Evolutionary conservation across 2,113 vertebrate genomes (phyloP).

Genomic region (Perognathus longimembris): DNA sequence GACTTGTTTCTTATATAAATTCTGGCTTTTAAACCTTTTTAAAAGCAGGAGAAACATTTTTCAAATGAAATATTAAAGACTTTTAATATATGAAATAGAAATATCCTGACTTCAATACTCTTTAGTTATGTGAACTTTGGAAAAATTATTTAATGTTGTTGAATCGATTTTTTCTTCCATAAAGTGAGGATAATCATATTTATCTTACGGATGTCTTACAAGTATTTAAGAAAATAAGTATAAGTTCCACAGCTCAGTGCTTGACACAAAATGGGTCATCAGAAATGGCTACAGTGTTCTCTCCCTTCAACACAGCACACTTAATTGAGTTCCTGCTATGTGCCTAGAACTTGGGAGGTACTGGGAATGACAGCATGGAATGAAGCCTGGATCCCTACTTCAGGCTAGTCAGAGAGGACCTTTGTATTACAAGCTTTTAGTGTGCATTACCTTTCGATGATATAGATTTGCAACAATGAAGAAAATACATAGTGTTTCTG

Average conservation of each 20-base stretch:
- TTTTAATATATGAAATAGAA: neutral
- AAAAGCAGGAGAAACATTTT: conserved; percentile 30
- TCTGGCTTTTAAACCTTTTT: neutral
- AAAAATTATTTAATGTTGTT: neutral
- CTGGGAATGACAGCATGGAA: no score
- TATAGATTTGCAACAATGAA: neutral
- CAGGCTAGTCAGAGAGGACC: neutral
- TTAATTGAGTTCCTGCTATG: no score
- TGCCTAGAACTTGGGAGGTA: neutral
- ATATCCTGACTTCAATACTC: neutral
- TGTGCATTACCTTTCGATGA: neutral
- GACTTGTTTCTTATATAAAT: neutral
- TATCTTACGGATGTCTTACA: neutral
- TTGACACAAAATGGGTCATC: neutral
- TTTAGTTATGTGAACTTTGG: neutral
- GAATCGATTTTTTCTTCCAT: neutral
- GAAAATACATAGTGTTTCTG: neutral
- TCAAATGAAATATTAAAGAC: conserved; percentile 22
- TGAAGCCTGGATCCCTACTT: neutral
- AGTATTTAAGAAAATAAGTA: neutral
- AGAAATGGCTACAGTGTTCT: neutral
- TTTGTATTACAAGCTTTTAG: neutral
- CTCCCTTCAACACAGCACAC: no score
- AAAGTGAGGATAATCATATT: neutral
- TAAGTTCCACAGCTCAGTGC: neutral